phyloP scores from a whole-genome alignment of 2,797 vertebrate species.

The Phataginus tetradactyla region DNA sequence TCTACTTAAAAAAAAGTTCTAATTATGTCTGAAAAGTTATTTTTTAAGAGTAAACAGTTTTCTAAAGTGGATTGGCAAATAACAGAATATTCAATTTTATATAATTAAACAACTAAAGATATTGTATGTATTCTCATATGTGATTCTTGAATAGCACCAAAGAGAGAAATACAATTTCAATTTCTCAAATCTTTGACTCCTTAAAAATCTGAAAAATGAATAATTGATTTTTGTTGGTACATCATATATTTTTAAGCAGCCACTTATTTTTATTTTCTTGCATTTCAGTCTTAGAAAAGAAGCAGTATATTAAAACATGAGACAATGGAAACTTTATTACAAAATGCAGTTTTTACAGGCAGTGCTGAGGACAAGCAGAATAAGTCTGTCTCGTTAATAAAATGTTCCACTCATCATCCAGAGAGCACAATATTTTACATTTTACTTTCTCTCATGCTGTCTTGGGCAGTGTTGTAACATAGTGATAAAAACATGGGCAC shows the following conservation, averaged over 20 bases:
- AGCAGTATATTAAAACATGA: slow-evolving; percentile 12
- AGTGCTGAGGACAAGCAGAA: background rate
- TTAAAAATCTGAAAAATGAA: background rate
- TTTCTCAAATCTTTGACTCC: background rate
- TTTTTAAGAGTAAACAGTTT: background rate
- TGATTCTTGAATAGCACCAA: background rate
- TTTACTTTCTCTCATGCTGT: slow-evolving; percentile 1
- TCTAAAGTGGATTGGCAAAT: background rate
- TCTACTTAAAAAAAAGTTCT: slow-evolving; percentile 11
- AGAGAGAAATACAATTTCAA: background rate
- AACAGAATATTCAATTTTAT: background rate
- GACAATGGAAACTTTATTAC: background rate
- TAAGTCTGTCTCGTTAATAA: slow-evolving; percentile 16
- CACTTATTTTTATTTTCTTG: background rate
- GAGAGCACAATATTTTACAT: background rate
- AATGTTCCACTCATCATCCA: background rate
- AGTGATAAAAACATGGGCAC: background rate
- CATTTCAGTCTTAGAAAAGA: slow-evolving; percentile 13
- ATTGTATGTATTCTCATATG: background rate
- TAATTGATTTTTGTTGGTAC: background rate
- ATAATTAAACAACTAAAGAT: background rate
- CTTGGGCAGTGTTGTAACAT: background rate
- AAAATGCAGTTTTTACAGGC: background rate
- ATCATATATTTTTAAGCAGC: background rate
- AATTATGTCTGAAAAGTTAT: background rate